phyloP scores from a whole-genome alignment of 2,888 invertebrate species.

The Pristionchus mayeri region DNA sequence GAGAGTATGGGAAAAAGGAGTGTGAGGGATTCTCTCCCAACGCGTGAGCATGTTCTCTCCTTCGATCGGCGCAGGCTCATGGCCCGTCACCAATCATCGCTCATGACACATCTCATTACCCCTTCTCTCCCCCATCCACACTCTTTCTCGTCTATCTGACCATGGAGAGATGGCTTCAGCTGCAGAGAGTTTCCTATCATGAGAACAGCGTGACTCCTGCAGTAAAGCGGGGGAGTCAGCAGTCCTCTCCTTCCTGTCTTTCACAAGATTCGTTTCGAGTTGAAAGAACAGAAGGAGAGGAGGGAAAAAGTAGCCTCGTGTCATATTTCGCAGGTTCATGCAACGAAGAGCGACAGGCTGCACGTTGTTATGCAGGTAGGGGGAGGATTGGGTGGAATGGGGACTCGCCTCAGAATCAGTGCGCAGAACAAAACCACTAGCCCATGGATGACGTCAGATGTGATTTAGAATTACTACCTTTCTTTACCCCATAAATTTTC shows the following conservation, averaged over 20 bases:
- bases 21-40: no score
- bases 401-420: no score
- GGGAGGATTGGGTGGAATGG: no score
- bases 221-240: conserved; percentile 27
- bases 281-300: conserved; percentile 30
- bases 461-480: no score
- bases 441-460: no score
- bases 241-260: background rate
- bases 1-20: no score
- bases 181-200: background rate
- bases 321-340: conserved; percentile 41
- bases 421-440: no score
- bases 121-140: background rate
- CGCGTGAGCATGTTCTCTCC: no score
- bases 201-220: background rate
- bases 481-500: no score
- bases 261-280: conserved; percentile 21
- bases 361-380: no score
- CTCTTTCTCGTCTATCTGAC: background rate
- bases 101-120: background rate
- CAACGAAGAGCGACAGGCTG: no score
- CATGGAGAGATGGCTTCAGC: no score
- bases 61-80: background rate
- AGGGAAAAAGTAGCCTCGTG: conserved; percentile 32
- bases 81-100: conserved; percentile 25